Percentiles rank a stretch among this genome's conserved stretches.
phyloP scores from a whole-genome alignment of 2,888 invertebrate genomes.

The Acleris literana region DNA sequence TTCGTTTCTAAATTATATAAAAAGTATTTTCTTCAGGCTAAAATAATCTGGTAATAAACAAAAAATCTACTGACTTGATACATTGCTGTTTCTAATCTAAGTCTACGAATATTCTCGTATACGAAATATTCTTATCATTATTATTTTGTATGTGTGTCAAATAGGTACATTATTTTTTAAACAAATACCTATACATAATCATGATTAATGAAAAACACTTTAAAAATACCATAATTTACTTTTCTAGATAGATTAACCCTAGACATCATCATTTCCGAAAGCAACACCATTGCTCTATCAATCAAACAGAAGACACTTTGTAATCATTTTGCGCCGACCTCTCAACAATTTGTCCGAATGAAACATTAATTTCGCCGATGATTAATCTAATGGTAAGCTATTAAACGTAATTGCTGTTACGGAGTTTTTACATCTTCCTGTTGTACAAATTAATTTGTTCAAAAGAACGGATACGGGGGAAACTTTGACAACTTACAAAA shows the following conservation, averaged over 20 bases:
- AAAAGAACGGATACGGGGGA: conserved; percentile 39
- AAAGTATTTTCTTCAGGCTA: too few species aligned
- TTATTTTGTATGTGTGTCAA: too few species aligned
- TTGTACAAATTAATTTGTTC: conserved; percentile 81
- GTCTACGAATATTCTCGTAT: too few species aligned
- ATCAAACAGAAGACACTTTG: conserved; percentile 70
- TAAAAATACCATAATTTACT: background rate
- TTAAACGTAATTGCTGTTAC: conserved; percentile 81
- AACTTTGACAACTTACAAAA: conserved; percentile 7
- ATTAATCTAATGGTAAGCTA: conserved; percentile 80
- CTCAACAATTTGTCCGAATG: conserved; percentile 81
- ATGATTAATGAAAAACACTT: background rate
- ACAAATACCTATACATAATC: background rate
- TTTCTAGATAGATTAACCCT: too few species aligned
- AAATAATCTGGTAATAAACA: too few species aligned
- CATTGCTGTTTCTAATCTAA: too few species aligned
- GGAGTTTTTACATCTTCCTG: conserved; percentile 83
- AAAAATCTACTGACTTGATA: too few species aligned
- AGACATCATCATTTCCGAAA: conserved; percentile 14
- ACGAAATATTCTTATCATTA: too few species aligned
- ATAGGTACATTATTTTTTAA: too few species aligned
- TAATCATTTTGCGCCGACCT: conserved; percentile 55
- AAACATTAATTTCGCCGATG: conserved; percentile 83
- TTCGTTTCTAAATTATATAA: too few species aligned
- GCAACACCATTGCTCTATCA: conserved; percentile 45